These are phyloP conservation scores for Holotrichia oblita DNA, from an alignment of 1,140 invertebrate genomes.

Conservation along the genomic window DNA sequence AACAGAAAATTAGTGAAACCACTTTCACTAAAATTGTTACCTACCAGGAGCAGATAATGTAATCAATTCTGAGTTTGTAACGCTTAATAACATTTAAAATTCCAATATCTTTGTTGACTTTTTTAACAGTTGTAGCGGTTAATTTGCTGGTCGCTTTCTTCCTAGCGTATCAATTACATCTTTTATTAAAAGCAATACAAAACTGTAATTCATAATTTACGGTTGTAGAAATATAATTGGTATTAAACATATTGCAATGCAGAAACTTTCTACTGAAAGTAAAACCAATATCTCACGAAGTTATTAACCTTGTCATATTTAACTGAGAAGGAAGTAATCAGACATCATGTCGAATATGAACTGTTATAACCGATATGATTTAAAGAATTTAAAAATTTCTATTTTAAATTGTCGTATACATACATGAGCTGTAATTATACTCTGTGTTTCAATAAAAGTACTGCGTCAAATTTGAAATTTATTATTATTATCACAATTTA, in stretches of 20 bases:
- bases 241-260: background rate
- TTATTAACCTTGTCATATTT: background rate
- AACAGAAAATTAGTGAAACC: slow-evolving; percentile 7
- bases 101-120: background rate
- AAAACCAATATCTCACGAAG: slow-evolving; percentile 27
- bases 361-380: too few species aligned
- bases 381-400: too few species aligned
- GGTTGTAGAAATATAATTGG: background rate
- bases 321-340: too few species aligned
- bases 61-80: slow-evolving; percentile 1
- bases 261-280: slow-evolving; percentile 13
- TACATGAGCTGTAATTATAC: too few species aligned
- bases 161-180: slow-evolving; percentile 18
- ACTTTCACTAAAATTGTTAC: slow-evolving; percentile 30
- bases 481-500: too few species aligned
- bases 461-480: too few species aligned
- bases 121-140: background rate
- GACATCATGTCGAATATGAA: too few species aligned
- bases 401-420: too few species aligned
- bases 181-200: slow-evolving; percentile 1
- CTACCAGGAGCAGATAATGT: slow-evolving; percentile 3
- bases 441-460: too few species aligned
- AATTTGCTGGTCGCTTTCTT: slow-evolving; percentile 16
- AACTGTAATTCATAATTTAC: background rate
- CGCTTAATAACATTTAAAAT: slow-evolving; percentile 9